phyloP scores from a whole-genome alignment of 2,888 invertebrate genomes.

The Drosophila koepferae region DNA sequence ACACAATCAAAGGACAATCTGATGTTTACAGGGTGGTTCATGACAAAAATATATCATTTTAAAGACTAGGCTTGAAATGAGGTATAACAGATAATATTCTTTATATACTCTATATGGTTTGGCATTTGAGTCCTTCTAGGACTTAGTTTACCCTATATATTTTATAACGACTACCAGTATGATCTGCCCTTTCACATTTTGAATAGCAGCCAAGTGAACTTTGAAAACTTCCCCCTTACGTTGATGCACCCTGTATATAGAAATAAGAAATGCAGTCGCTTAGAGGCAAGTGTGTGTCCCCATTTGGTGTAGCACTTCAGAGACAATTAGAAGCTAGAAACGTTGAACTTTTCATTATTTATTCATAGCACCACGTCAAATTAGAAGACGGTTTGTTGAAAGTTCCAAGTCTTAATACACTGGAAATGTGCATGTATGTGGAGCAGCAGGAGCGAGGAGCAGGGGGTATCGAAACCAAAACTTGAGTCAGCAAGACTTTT shows the following conservation, averaged over 20 bases:
- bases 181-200: not conserved
- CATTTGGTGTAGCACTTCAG: constrained; percentile 24
- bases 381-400: constrained; percentile 29
- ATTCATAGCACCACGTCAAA: constrained; percentile 35
- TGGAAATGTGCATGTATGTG: constrained; percentile 22
- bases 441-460: not conserved
- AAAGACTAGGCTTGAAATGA: no score
- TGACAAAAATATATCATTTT: no score
- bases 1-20: not conserved
- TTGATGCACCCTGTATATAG: constrained; percentile 18
- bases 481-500: constrained; percentile 57
- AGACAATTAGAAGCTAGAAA: constrained; percentile 29
- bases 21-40: constrained; percentile 1
- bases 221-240: not conserved
- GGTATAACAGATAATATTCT: no score
- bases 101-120: not conserved
- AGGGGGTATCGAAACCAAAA: constrained; percentile 11
- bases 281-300: constrained; percentile 2
- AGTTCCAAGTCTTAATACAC: constrained; percentile 26
- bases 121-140: not conserved
- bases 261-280: not conserved
- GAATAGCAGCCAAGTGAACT: not conserved
- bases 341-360: constrained; percentile 37
- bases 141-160: not conserved
- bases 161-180: no score